These are phyloP conservation scores for Monoplex corrugatus DNA, from an alignment of 2,888 invertebrate species.

Conservation along the genomic window DNA sequence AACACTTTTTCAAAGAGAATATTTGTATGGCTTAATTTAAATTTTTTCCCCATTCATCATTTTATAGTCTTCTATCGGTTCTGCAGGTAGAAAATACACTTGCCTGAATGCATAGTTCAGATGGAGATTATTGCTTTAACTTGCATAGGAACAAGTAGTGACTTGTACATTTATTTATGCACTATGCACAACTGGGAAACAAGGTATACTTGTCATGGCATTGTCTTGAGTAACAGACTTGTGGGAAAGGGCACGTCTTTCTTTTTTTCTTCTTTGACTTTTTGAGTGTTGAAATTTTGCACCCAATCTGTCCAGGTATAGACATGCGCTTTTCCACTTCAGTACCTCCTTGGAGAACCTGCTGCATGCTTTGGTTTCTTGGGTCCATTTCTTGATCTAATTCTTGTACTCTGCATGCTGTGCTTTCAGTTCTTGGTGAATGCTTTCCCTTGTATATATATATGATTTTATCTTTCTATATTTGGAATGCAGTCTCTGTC, in stretches of 20 bases:
- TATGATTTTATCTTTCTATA: neutral
- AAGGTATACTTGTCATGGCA: neutral
- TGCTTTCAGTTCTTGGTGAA: slow-evolving; percentile 42
- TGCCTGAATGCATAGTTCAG: no score
- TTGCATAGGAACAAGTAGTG: neutral
- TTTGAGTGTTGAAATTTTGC: slow-evolving; percentile 10
- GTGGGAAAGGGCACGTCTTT: neutral
- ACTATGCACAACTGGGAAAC: neutral
- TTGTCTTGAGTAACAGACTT: slow-evolving; percentile 10
- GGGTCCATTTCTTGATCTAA: slow-evolving; percentile 29
- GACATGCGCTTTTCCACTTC: slow-evolving; percentile 7
- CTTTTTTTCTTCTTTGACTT: neutral
- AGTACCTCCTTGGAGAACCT: neutral
- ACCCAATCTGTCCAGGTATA: slow-evolving; percentile 10
- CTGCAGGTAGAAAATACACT: no score
- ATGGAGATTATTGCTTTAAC: no score
- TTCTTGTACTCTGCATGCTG: slow-evolving; percentile 36
- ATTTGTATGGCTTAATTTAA: no score
- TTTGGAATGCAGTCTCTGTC: slow-evolving; percentile 27
- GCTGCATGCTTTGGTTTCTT: slow-evolving; percentile 41
- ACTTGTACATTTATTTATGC: neutral
- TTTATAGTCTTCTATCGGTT: no score
- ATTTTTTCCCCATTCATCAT: no score
- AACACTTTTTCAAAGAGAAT: no score
- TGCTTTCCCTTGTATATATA: slow-evolving; percentile 10